Evolutionary conservation across 2,888 invertebrate species (phyloP).

Genomic region (Parasteatoda lunata): DNA sequence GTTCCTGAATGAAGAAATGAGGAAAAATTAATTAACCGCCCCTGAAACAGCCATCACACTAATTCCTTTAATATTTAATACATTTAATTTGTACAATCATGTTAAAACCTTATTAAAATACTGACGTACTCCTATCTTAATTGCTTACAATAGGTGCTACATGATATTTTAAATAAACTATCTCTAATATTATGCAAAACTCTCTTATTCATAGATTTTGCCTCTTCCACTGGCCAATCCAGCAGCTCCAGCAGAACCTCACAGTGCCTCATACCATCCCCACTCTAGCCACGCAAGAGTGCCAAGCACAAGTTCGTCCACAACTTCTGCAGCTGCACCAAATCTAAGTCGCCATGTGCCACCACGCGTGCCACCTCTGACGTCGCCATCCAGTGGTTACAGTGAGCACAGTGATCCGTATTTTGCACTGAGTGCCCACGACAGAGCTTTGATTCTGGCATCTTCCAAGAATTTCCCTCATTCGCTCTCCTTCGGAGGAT

Average conservation of each 20-base stretch:
- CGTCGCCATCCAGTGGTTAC: constrained; percentile 63
- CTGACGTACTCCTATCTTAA: too few relatives aligned
- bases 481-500: constrained; percentile 59
- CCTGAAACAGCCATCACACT: too few relatives aligned
- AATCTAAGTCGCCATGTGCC: constrained; percentile 5
- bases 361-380: constrained; percentile 39
- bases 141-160: too few relatives aligned
- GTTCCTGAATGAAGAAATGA: too few relatives aligned
- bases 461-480: constrained; percentile 61
- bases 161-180: neutral
- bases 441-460: constrained; percentile 33
- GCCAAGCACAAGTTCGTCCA: constrained; percentile 36
- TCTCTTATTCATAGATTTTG: constrained; percentile 22
- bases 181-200: neutral
- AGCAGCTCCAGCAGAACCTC: constrained; percentile 34
- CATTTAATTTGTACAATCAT: too few relatives aligned
- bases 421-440: constrained; percentile 37
- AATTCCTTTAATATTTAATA: too few relatives aligned
- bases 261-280: constrained; percentile 18
- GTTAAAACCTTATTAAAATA: too few relatives aligned
- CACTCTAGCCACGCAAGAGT: constrained; percentile 7
- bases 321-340: neutral
- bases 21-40: too few relatives aligned
- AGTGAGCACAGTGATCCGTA: constrained; percentile 64
- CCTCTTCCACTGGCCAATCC: constrained; percentile 54